Evolutionary conservation across 2,888 invertebrate species (phyloP).

Genomic region (Megastigmus dorsalis): DNA sequence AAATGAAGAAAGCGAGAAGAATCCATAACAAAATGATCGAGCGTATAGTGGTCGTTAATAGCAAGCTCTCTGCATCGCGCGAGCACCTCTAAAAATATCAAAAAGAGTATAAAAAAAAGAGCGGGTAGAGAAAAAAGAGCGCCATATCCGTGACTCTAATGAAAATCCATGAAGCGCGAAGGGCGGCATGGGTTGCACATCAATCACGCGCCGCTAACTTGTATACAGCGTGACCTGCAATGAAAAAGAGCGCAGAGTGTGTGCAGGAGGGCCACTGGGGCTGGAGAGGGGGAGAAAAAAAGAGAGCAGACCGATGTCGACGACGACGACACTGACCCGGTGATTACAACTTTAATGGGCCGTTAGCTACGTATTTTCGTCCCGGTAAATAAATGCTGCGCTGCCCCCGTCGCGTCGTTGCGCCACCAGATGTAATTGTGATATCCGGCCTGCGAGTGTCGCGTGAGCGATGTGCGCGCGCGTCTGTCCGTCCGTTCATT

Average conservation of each 20-base stretch:
- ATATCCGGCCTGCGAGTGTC: constrained; percentile 4
- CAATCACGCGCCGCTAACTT: constrained; percentile 35
- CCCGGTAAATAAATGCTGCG: constrained; percentile 48
- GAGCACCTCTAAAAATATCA: constrained; percentile 19
- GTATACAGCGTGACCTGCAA: constrained; percentile 1
- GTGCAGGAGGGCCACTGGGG: neutral
- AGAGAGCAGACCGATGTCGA: no score
- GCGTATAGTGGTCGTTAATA: constrained; percentile 14
- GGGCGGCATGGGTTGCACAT: constrained; percentile 8
- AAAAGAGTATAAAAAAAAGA: constrained; percentile 8
- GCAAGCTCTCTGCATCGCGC: neutral
- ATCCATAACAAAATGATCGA: constrained; percentile 2
- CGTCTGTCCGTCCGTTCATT: no score
- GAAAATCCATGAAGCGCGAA: constrained; percentile 40
- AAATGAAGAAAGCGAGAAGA: neutral
- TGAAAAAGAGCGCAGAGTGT: neutral
- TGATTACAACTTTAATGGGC: constrained; percentile 51
- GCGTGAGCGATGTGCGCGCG: neutral
- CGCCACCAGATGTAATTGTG: constrained; percentile 40
- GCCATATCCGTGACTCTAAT: constrained; percentile 24
- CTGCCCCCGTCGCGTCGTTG: no score
- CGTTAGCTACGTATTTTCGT: constrained; percentile 30
- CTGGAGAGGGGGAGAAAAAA: neutral
- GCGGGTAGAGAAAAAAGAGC: no score
- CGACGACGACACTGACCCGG: constrained; percentile 37